Evolutionary conservation across 2,113 vertebrate species (phyloP).

Genomic region (Gulo gulo): DNA sequence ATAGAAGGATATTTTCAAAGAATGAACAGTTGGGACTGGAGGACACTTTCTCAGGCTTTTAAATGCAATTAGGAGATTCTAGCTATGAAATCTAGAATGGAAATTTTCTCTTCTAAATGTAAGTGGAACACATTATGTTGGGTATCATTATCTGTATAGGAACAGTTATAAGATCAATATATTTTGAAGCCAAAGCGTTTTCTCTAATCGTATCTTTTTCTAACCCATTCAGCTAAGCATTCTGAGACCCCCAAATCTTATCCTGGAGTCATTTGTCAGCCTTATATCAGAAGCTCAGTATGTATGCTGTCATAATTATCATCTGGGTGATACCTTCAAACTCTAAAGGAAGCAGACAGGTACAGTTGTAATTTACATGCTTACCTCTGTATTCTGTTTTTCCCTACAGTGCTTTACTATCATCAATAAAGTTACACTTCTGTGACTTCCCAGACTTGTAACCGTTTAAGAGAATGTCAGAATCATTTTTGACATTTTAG

Average conservation of each 20-base stretch:
- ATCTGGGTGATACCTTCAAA: slow-evolving; percentile 45
- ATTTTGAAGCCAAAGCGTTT: slow-evolving; percentile 49
- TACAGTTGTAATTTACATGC: slow-evolving; percentile 44
- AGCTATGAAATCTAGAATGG: slow-evolving; percentile 38
- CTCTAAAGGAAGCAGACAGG: slow-evolving; percentile 49
- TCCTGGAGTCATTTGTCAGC: slow-evolving; percentile 28
- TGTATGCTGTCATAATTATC: slow-evolving; percentile 33
- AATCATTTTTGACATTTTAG: slow-evolving; percentile 72
- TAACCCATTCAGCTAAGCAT: slow-evolving; percentile 29
- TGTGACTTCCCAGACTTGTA: not conserved
- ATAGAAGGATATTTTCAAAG: slow-evolving; percentile 50
- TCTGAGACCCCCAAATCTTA: slow-evolving; percentile 24
- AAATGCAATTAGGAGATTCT: slow-evolving; percentile 54
- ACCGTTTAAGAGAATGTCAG: slow-evolving; percentile 52
- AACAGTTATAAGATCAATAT: slow-evolving; percentile 43
- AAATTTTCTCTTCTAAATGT: slow-evolving; percentile 41
- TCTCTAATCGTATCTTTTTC: slow-evolving; percentile 12
- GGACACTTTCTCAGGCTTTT: slow-evolving; percentile 37
- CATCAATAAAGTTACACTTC: slow-evolving; percentile 52
- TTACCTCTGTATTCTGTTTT: slow-evolving; percentile 24
- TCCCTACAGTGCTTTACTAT: not conserved
- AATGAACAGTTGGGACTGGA: not conserved
- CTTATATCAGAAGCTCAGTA: slow-evolving; percentile 52
- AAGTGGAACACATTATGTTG: slow-evolving; percentile 35
- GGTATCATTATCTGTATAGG: not conserved